phyloP scores from a whole-genome alignment of 2,888 invertebrate genomes.

The Eristalis arbustorum region DNA sequence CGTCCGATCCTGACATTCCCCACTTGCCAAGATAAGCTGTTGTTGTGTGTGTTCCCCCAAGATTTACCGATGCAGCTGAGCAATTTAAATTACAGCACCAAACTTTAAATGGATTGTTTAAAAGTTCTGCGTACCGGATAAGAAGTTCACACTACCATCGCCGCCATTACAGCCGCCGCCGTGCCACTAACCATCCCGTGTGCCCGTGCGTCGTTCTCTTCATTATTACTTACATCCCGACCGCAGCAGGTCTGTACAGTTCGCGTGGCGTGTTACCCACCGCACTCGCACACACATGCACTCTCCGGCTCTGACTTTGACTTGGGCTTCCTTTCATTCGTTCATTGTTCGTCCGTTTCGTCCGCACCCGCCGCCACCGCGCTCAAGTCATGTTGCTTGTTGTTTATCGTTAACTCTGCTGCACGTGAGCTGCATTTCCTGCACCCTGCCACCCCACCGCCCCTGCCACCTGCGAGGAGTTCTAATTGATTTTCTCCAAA shows the following conservation, averaged over 20 bases:
- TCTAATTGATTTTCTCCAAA: conserved; percentile 67
- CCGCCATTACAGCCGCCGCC: background rate
- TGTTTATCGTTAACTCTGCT: conserved; percentile 66
- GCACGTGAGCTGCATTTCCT: conserved; percentile 68
- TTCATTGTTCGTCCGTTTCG: background rate
- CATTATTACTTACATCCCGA: background rate
- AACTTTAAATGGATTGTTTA: conserved; percentile 68
- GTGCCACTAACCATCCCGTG: background rate
- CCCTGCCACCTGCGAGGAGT: conserved; percentile 13
- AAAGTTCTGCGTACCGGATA: conserved; percentile 68
- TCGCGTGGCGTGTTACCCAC: conserved; percentile 33
- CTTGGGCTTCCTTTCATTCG: background rate
- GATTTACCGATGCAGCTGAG: conserved; percentile 69
- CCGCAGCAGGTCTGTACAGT: conserved; percentile 8
- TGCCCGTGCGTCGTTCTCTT: conserved; percentile 8
- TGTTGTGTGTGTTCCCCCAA: conserved; percentile 60
- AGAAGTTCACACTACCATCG: conserved; percentile 56
- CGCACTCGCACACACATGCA: conserved; percentile 24
- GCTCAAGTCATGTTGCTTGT: conserved; percentile 58
- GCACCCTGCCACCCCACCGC: conserved; percentile 4
- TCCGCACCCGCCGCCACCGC: background rate
- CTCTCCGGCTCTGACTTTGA: background rate
- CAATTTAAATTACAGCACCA: conserved; percentile 68
- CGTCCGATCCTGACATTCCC: conserved; percentile 53
- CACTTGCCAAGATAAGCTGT: conserved; percentile 60